Percentiles rank a stretch among this genome's conserved stretches.
These are phyloP conservation scores for Carabus problematicus DNA, from an alignment of 2,888 invertebrate genomes.

Conservation along the genomic window DNA sequence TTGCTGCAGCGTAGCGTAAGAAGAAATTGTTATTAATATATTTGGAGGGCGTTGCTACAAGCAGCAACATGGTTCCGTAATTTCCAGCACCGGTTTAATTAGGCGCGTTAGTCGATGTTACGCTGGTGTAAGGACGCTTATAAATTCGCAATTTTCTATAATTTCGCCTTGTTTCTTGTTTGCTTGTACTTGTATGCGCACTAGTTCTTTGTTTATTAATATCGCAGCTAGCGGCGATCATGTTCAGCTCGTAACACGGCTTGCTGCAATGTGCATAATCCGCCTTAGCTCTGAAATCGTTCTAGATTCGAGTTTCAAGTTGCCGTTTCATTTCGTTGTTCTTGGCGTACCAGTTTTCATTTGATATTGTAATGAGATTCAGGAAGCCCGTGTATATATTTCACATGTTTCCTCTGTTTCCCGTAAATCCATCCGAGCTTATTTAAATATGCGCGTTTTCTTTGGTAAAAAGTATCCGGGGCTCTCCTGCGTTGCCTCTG, in stretches of 20 bases:
- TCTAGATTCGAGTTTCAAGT: conserved; percentile 12
- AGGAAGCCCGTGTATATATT: conserved; percentile 35
- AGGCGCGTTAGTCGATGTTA: conserved; percentile 25
- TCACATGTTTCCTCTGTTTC: conserved; percentile 36
- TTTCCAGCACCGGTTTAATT: conserved; percentile 27
- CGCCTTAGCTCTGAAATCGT: conserved; percentile 1
- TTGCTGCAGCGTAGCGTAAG: too few relatives aligned
- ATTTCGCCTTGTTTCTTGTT: conserved; percentile 12
- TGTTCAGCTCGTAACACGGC: too few relatives aligned
- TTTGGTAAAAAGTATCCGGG: conserved; percentile 33
- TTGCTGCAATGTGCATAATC: conserved; percentile 12
- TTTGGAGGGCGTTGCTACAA: too few relatives aligned
- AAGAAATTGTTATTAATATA: too few relatives aligned
- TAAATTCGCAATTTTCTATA: conserved; percentile 28
- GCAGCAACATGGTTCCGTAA: conserved; percentile 6
- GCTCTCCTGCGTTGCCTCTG: conserved; percentile 14
- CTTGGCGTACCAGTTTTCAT: conserved; percentile 28
- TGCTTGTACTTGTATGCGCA: not conserved
- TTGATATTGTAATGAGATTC: conserved; percentile 41
- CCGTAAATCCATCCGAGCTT: conserved; percentile 34
- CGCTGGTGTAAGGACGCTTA: conserved; percentile 2
- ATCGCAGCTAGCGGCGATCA: not conserved
- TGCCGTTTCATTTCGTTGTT: conserved; percentile 19
- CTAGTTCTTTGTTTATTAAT: conserved; percentile 7
- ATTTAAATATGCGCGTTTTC: conserved; percentile 39